Evolutionary conservation across 2,797 vertebrate genomes (phyloP).

Genomic region (Liasis olivaceus): DNA sequence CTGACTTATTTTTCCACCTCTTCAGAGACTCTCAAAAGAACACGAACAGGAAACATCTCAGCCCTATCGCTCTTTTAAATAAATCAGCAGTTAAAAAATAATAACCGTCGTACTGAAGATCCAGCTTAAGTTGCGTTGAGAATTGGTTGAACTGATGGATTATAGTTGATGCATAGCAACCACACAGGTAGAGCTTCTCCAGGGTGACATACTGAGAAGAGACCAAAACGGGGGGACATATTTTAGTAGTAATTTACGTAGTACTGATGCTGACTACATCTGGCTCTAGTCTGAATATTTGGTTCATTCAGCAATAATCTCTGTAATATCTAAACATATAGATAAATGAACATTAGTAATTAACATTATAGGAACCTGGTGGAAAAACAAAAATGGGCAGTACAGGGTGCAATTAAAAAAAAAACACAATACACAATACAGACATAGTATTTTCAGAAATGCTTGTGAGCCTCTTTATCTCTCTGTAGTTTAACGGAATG

Average conservation of each 20-base stretch:
- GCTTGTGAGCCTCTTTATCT: not conserved
- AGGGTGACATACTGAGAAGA: not conserved
- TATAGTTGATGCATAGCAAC: not conserved
- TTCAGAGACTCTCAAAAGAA: not conserved
- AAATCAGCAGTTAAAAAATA: not conserved
- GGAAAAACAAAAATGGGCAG: not conserved
- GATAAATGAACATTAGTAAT: not conserved
- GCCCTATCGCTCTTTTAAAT: not conserved
- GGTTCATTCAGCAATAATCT: not conserved
- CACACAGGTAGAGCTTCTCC: not conserved
- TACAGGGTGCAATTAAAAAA: constrained; percentile 8
- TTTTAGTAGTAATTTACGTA: not conserved
- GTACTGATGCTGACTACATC: not conserved
- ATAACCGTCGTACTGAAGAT: not conserved
- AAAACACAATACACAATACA: not conserved
- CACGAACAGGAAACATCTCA: not conserved
- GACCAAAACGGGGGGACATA: not conserved
- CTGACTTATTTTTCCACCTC: not conserved
- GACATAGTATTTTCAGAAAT: not conserved
- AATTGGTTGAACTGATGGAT: not conserved
- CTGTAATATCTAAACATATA: not conserved
- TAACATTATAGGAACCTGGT: not conserved
- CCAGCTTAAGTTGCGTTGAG: not conserved
- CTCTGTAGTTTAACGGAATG: not conserved
- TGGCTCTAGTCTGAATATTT: not conserved